phyloP scores from a whole-genome alignment of 2,797 vertebrate genomes.

The Helostoma temminkii region DNA sequence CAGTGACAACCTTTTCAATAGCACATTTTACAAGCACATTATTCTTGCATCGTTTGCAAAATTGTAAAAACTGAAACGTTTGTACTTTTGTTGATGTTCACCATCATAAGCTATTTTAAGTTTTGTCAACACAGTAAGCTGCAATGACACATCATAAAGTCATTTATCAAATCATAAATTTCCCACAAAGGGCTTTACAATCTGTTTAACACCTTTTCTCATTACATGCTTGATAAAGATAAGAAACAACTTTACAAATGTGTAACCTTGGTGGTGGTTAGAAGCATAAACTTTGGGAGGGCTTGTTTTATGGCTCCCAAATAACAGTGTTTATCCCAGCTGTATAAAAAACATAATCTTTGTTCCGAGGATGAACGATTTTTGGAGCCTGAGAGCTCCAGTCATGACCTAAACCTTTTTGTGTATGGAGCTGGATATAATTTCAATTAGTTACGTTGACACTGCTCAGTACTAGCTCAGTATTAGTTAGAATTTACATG shows the following conservation, averaged over 20 bases:
- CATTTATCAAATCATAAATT: no score
- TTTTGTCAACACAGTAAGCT: background rate
- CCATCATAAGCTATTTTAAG: constrained; percentile 34
- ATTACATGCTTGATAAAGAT: no score
- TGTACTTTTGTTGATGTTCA: no score
- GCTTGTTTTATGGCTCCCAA: constrained; percentile 15
- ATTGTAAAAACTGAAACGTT: background rate
- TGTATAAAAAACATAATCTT: constrained; percentile 1
- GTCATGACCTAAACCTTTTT: background rate
- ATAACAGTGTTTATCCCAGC: background rate
- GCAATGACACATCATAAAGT: constrained; percentile 8
- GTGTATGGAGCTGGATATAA: background rate
- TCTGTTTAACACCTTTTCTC: no score
- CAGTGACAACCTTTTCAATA: no score
- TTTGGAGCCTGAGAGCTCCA: background rate
- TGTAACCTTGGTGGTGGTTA: background rate
- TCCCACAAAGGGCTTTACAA: no score
- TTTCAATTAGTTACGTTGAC: no score
- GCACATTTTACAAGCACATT: background rate
- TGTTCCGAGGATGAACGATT: background rate
- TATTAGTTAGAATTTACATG: no score
- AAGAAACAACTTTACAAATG: no score
- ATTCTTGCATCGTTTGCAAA: background rate
- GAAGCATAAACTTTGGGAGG: constrained; percentile 4
- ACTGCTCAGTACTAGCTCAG: no score